Evolutionary conservation across 2,888 invertebrate species (phyloP), one percentile per base, ranked within the genome.

Genomic region (Cynaeus angustus): DNA sequence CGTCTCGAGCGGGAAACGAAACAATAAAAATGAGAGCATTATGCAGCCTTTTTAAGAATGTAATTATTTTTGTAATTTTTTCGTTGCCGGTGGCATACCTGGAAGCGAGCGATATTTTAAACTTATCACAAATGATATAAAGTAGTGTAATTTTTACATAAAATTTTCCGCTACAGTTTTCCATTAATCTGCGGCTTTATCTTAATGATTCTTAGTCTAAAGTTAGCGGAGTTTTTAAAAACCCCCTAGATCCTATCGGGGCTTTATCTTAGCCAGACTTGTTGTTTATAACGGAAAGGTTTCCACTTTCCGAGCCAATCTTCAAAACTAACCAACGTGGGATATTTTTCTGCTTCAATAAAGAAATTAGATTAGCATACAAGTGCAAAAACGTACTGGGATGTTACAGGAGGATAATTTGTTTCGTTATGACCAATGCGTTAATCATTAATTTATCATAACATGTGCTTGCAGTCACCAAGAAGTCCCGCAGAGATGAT

Each of bases 81-180:
- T 76, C 74, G 71, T 70, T 75, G 71, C 73, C 72, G 76, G 68
- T 70, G 72, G 78, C 75, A 79, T 83, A 84, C 84, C 84, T 84
- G 82, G 80, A 78, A 80, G 84, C 82, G 75, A 80, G 81, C 79
- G 81, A 83, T 83, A 85, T 84, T 84, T 84, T 81, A 84, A 80
- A 84, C 84, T 85, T 85, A 85, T 84, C 84, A 81, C 80, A 78
- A 71, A 80, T 82, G 84, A 84, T 84, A 83, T 84, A 84, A 83
- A 84, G 84, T 83, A 83, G 83, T 83, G 84, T 82, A 85, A 85
- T 85, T 85, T 85, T 85, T 85, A 84, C 84, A 82, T 83, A 81
- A 85, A 84, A 85, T 85, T 85, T 85, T 84, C 84, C 84, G 83
- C 84, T 84, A 84, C 84, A 84, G 81, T 83, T 84, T 84, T 83